Evolutionary conservation across 2,797 vertebrate genomes (phyloP).

Genomic region (Macroramphosus scolopax): DNA sequence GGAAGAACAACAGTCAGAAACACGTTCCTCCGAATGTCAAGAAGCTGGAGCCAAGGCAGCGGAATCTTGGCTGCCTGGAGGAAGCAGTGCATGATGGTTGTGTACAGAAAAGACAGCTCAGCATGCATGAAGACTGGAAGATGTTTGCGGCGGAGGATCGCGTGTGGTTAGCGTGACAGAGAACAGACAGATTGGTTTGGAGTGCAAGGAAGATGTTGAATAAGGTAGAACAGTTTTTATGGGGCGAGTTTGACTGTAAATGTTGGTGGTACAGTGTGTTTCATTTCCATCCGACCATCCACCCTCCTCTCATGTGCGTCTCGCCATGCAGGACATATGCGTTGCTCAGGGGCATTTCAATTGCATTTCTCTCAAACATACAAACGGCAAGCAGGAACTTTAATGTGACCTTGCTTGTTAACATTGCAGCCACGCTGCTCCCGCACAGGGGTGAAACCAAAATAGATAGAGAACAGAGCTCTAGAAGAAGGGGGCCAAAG

Average conservation of each 20-base stretch:
- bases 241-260: slow-evolving; percentile 7
- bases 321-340: slow-evolving; percentile 46
- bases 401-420: slow-evolving; percentile 49
- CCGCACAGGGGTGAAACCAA: slow-evolving; percentile 52
- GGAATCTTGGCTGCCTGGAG: slow-evolving; percentile 72
- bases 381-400: slow-evolving; percentile 53
- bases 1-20: slow-evolving; percentile 61
- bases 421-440: slow-evolving; percentile 30
- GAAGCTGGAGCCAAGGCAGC: slow-evolving; percentile 56
- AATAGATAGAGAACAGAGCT: slow-evolving; percentile 48
- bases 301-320: slow-evolving; percentile 22
- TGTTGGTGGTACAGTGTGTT: background rate
- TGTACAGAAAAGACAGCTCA: slow-evolving; percentile 71
- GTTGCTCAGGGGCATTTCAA: slow-evolving; percentile 51
- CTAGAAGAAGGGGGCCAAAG: slow-evolving; percentile 49
- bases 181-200: slow-evolving; percentile 36
- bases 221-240: background rate
- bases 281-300: slow-evolving; percentile 10
- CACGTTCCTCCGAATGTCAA: slow-evolving; percentile 57
- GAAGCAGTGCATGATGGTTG: slow-evolving; percentile 66
- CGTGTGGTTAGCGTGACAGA: slow-evolving; percentile 57
- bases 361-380: slow-evolving; percentile 47
- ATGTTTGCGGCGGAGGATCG: slow-evolving; percentile 63
- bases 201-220: background rate
- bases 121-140: slow-evolving; percentile 59